Base-by-base conservation (phyloP, 2,888 invertebrate species). In the Norana najaformis region DNA sequence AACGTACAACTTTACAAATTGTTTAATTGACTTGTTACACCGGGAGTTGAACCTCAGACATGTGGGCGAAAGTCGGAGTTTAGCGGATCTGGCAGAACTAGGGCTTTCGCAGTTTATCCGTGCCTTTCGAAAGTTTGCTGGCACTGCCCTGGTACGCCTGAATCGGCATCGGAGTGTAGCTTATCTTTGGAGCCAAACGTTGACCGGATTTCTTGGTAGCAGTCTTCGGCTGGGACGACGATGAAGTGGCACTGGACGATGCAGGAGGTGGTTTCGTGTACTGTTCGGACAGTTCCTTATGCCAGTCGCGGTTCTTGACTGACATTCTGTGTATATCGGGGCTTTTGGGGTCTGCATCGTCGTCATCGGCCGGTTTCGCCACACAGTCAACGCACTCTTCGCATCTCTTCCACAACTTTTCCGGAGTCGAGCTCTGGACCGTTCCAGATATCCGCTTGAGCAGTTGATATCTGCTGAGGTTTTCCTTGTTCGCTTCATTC, bases 221-320 rank as follows among this genome's bases (percentile, higher is more conserved):
- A 36, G 85, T 37, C 30, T 69, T 69, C 35, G 85, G 13, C 36
- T 35, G 36, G 20, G 35, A 34, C 2, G 83, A 37, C 85, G 36
- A 5, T 0, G 85, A 37, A 8, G 20, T n/a, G 11, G 36, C 5
- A 30, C 6, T 85, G 18, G 35, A 35, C 35, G 85, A 35, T 6
- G 89, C 34, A 18, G 89, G 34, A n/a, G 41, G 20, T n/a, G 89
- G 89, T 38, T 18, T n/a, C 30, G 38, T 83, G 83, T 89, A 89
- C 41, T 89, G 35, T 39, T 89, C 30, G 0, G 38, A 38, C 30
- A 89, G 89, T 35, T 89, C 89, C n/a, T 39, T 36, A 23, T 89
- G 89, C 89, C 89, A 89, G 83, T 89, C 89, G 85, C 83, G 89
- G 37, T 89, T 36, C 39, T 89, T 89, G 16, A 89, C 83, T 38